phyloP scores from a whole-genome alignment of 2,888 invertebrate species.

The Callosobruchus maculatus region DNA sequence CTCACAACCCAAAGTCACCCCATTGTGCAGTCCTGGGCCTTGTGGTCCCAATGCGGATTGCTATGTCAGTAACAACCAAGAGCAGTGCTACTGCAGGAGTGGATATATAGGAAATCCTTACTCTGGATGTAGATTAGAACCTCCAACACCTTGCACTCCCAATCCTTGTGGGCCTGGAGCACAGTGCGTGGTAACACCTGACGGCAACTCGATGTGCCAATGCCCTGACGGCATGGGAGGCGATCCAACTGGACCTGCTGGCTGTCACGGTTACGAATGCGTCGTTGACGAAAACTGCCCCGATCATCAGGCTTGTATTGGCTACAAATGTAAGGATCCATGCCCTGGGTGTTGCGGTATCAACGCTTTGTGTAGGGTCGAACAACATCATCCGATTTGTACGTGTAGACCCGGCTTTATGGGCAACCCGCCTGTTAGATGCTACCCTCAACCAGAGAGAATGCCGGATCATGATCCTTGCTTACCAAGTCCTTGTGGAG shows the following conservation, averaged over 20 bases:
- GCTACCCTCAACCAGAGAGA: slow-evolving; percentile 58
- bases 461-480: slow-evolving; percentile 64
- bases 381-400: slow-evolving; percentile 78
- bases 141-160: slow-evolving; percentile 68
- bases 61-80: slow-evolving; percentile 75
- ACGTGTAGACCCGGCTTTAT: slow-evolving; percentile 67
- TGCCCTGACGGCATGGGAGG: slow-evolving; percentile 75
- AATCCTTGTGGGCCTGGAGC: slow-evolving; percentile 81
- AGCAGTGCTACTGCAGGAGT: slow-evolving; percentile 77
- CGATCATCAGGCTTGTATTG: slow-evolving; percentile 70
- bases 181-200: slow-evolving; percentile 63
- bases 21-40: slow-evolving; percentile 76
- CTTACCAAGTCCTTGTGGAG: slow-evolving; percentile 70
- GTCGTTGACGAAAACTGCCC: slow-evolving; percentile 76
- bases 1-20: slow-evolving; percentile 56
- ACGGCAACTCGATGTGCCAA: slow-evolving; percentile 68
- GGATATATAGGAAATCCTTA: slow-evolving; percentile 79
- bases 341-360: slow-evolving; percentile 79
- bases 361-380: slow-evolving; percentile 69
- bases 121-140: slow-evolving; percentile 67
- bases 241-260: slow-evolving; percentile 67
- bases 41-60: slow-evolving; percentile 82
- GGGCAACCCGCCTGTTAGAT: slow-evolving; percentile 75
- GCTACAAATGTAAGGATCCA: slow-evolving; percentile 75
- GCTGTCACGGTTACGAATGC: slow-evolving; percentile 78